Base-by-base conservation (phyloP, 1,140 invertebrate genomes). In the Bombus polaris region DNA sequence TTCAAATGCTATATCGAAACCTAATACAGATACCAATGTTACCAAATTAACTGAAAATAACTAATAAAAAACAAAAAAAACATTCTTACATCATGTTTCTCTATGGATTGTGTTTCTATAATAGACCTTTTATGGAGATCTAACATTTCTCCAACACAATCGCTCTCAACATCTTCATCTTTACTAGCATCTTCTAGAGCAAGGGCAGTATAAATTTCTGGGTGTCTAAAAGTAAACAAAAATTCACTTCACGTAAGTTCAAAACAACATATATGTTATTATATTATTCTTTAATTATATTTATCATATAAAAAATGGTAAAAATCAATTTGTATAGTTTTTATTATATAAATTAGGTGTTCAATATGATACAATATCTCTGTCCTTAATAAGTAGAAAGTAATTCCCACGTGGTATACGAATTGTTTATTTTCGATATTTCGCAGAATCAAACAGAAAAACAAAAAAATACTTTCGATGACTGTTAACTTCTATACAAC, bases 51-150 rank as follows among this genome's bases (percentile, higher is more conserved):
- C 42, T 39, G 57, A 25, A 80, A 85, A 72, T 72, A 83, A 65
- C 22, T 59, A 15, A 57, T 65, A 32, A 44, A 42, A 70, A 71
- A 22, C 32, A 78, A 35, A 72, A 53, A 44, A 83, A 72, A 32
- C 8, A 79, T 73, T 92, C 92, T 89, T 92, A 95, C 94, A 88
- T 95, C 94, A 22, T 94, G 94, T 76, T 94, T 95, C 75, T 94
- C 94, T 28, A 86, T 87, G 28, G 92, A 93, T 82, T 94, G 93
- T 71, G 91, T 77, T 84, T 95, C 94, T 83, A 92, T 83, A 37
- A 87, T 87, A 77, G 88, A 91, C 87, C 90, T 91, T 87, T 94
- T 94, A 70, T 92, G 87, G 72, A 90, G 74, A 79, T 94, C 93
- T 39, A 93, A 87, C 92, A 94, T 94, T 91, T 94, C 93, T 73